Conservation (phyloP, 2,113 vertebrate genomes). For the Grammomys surdaster region DNA sequence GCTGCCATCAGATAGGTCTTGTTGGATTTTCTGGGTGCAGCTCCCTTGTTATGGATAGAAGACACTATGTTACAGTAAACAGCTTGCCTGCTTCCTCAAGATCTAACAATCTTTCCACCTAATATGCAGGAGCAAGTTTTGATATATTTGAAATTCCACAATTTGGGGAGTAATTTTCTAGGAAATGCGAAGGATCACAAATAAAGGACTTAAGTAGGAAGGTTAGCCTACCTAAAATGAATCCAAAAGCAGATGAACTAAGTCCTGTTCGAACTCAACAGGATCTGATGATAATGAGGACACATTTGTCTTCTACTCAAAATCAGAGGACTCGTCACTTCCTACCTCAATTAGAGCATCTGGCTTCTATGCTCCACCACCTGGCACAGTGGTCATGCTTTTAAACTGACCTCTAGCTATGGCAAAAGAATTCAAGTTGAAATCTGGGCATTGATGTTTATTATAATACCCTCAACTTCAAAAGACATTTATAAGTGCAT, state of each 20-base stretch:
- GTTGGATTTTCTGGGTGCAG: background rate
- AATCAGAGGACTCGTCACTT: background rate
- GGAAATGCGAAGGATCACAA: background rate
- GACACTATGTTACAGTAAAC: background rate
- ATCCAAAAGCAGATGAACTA: no score
- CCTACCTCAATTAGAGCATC: background rate
- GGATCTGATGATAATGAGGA: background rate
- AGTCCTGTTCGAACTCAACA: background rate
- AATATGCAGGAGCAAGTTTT: background rate
- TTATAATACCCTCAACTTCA: background rate
- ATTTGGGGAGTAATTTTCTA: background rate
- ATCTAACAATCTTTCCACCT: background rate
- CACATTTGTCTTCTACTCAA: background rate
- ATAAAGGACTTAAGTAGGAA: background rate
- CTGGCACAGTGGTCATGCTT: background rate
- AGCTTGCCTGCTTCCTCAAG: background rate
- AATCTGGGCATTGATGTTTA: conserved; percentile 1
- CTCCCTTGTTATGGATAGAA: background rate
- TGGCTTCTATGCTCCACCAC: background rate
- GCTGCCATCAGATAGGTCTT: background rate
- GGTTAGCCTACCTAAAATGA: background rate
- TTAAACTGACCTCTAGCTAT: background rate
- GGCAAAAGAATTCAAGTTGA: background rate
- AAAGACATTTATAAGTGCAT: background rate
- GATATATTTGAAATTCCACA: background rate